These are phyloP conservation scores for Gasterosteus nipponicus DNA, from an alignment of 2,113 vertebrate genomes.

Conservation along the genomic window DNA sequence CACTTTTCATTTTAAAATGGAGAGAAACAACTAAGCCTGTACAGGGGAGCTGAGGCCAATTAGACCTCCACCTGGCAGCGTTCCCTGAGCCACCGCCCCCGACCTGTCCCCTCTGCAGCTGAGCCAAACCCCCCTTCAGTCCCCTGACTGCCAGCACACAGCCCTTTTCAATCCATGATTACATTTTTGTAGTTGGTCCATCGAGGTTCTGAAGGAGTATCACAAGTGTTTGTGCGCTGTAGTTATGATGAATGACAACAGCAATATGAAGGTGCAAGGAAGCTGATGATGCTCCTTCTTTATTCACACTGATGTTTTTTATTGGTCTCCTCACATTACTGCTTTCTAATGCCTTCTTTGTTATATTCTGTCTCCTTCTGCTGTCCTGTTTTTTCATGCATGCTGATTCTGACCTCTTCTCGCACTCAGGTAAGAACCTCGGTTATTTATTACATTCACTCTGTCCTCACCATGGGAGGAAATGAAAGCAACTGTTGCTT, in stretches of 20 bases:
- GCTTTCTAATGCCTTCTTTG: constrained; percentile 23
- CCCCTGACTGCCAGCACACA: no score
- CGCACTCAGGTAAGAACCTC: constrained; percentile 49
- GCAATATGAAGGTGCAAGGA: background rate
- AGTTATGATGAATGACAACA: constrained; percentile 6
- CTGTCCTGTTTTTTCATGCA: constrained; percentile 21
- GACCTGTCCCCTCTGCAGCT: no score
- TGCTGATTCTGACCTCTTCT: constrained; percentile 22
- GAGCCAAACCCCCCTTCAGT: no score
- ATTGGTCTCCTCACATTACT: background rate
- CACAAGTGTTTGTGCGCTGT: background rate
- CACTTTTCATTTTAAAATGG: no score
- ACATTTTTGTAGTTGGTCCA: background rate
- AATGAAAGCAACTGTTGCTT: background rate
- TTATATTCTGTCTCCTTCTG: constrained; percentile 36
- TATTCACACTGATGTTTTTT: background rate
- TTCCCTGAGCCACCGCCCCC: no score
- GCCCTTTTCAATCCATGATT: constrained; percentile 10
- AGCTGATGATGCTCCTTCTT: background rate
- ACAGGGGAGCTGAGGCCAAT: no score
- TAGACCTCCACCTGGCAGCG: no score
- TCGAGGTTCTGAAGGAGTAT: background rate
- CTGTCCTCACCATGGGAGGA: background rate
- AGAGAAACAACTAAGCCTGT: no score
- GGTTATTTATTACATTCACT: constrained; percentile 6